Evolutionary conservation across 2,888 invertebrate species (phyloP).

Genomic region (Dione vanillae): DNA sequence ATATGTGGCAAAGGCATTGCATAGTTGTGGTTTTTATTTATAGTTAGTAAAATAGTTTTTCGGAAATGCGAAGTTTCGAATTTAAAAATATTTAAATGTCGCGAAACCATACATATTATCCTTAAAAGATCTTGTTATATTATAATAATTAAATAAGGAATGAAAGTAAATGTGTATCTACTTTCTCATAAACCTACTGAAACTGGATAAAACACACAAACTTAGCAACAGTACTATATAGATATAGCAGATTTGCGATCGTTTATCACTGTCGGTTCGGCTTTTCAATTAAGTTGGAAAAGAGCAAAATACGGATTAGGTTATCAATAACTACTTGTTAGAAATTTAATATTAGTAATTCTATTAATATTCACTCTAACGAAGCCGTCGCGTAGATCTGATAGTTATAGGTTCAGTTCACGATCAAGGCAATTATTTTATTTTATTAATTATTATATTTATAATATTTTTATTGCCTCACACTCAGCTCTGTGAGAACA

Average conservation of each 20-base stretch:
- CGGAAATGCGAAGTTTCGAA: no score
- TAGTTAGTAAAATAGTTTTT: not conserved
- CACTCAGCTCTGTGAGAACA: no score
- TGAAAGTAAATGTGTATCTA: not conserved
- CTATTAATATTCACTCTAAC: no score
- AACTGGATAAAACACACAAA: constrained; percentile 15
- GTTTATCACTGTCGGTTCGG: constrained; percentile 19
- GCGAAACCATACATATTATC: no score
- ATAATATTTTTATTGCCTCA: not conserved
- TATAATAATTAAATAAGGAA: not conserved
- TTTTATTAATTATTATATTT: no score
- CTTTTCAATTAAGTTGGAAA: constrained; percentile 17
- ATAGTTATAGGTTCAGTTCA: no score
- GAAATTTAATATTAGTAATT: not conserved
- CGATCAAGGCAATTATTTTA: not conserved
- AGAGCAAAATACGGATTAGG: constrained; percentile 11
- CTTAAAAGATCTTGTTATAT: no score
- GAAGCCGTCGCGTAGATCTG: no score
- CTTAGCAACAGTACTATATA: not conserved
- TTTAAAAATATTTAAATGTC: no score
- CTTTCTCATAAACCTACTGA: not conserved
- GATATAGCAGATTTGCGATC: constrained; percentile 5
- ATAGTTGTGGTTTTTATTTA: not conserved
- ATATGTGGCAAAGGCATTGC: not conserved
- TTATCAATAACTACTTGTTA: constrained; percentile 6